Base-by-base conservation (phyloP, 2,797 vertebrate species). In the Catharus ustulatus region DNA sequence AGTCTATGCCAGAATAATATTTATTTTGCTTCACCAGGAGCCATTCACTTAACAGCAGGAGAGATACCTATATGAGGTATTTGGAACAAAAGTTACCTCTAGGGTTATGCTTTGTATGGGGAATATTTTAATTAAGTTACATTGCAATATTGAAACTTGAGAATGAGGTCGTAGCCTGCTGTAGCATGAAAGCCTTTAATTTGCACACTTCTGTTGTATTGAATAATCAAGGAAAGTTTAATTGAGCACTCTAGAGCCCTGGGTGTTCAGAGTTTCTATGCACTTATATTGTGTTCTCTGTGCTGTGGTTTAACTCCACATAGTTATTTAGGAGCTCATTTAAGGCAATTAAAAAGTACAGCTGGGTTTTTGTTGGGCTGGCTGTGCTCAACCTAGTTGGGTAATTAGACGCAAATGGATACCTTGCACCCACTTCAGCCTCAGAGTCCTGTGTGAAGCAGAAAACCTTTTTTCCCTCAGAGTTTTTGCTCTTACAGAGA, bases 81-180 rank as follows among this genome's bases (percentile, higher is more conserved):
- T 95, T 91, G 77, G 77, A 94, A 94, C 59, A 93, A 97, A 96
- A 88, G 59, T 76, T 94, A 91, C 89, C 93, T 94, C 93, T 95
- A 79, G 86, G 86, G 67, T 87, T 89, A 90, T 78, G 52, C 51
- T 90, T 94, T 92, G 68, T 94, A 57, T n/a, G 10, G 82, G 73
- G 76, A 96, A 92, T 93, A 94, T 86, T 80, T 96, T 95, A 96
- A 96, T 96, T 95, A 96, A 96, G 77, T 96, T 94, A 82, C 85
- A 79, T 79, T 94, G 94, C 85, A 94, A 94, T 96, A 95, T 67
- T 96, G 94, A 95, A 97, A 84, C 75, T 79, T 74, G 74, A 94
- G 94, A 96, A 95, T 64, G 93, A 95, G 92, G 92, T 91, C 5
- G n/a, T 92, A 94, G 95, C 89, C 91, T 88, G 89, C 94, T 96